These are phyloP conservation scores for Sthenelais limicola DNA, from an alignment of 2,888 invertebrate genomes.

Conservation along the genomic window DNA sequence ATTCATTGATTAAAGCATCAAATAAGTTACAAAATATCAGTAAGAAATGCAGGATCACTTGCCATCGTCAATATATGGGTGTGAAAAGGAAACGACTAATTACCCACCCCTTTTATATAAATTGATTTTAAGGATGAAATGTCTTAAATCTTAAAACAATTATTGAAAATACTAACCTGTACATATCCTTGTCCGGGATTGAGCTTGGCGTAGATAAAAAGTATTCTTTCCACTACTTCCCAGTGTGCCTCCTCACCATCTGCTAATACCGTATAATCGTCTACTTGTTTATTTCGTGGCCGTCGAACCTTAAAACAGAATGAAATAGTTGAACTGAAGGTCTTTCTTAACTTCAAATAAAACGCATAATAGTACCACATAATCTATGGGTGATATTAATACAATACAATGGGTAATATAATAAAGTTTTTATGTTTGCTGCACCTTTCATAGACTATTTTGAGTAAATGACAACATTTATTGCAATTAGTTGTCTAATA, in stretches of 20 bases:
- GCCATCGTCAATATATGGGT: too few species aligned
- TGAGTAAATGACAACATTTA: too few species aligned
- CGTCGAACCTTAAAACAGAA: slow-evolving; percentile 40
- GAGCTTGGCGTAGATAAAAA: slow-evolving; percentile 97
- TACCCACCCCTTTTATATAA: not conserved
- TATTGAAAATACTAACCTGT: slow-evolving; percentile 73
- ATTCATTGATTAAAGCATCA: not conserved
- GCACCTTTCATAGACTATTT: too few species aligned
- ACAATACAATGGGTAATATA: too few species aligned
- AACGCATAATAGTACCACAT: too few species aligned
- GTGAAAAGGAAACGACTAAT: not conserved
- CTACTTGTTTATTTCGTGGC: slow-evolving; percentile 22
- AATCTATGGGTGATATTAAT: too few species aligned
- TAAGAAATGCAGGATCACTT: too few species aligned
- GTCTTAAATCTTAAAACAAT: not conserved
- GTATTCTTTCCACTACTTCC: slow-evolving; percentile 97
- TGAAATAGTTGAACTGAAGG: too few species aligned
- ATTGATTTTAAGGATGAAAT: not conserved
- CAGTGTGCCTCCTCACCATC: slow-evolving; percentile 97
- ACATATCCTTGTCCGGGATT: slow-evolving; percentile 94
- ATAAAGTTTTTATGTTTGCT: too few species aligned
- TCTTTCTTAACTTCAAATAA: too few species aligned
- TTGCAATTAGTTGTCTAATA: too few species aligned
- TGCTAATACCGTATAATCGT: slow-evolving; percentile 75
- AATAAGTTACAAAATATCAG: too few species aligned